phyloP scores from a whole-genome alignment of 2,888 invertebrate genomes.

The Cryptus viduatorius region DNA sequence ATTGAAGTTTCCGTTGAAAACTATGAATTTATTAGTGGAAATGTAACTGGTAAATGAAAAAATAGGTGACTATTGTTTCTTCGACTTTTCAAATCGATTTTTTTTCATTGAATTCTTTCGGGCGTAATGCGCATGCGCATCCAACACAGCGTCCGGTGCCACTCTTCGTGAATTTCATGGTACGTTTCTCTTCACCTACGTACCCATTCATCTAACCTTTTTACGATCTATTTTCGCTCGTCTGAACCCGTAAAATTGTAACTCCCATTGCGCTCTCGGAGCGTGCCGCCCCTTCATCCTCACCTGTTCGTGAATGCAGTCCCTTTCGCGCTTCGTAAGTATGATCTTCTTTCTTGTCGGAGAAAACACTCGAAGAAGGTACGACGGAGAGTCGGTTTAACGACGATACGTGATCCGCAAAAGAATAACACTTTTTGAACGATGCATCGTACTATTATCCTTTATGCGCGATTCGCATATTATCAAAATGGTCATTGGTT shows the following conservation, averaged over 20 bases:
- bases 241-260: conserved; percentile 48
- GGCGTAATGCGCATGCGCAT: neutral
- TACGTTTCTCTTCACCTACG: conserved; percentile 25
- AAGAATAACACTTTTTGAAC: conserved; percentile 28
- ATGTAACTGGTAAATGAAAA: too few species aligned
- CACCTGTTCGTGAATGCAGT: conserved; percentile 14
- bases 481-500: neutral
- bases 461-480: conserved; percentile 9
- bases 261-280: conserved; percentile 19
- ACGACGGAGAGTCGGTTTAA: conserved; percentile 42
- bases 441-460: neutral
- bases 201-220: conserved; percentile 56
- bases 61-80: neutral
- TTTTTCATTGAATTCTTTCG: neutral
- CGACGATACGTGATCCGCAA: conserved; percentile 48
- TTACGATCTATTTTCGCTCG: conserved; percentile 62
- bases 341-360: conserved; percentile 30
- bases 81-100: neutral
- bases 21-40: too few species aligned
- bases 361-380: conserved; percentile 44
- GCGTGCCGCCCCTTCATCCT: neutral
- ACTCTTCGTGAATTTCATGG: conserved; percentile 27
- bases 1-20: too few species aligned
- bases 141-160: conserved; percentile 1
- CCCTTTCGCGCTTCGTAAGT: conserved; percentile 30